phyloP scores from a whole-genome alignment of 2,113 vertebrate genomes.

The Monopterus albus region DNA sequence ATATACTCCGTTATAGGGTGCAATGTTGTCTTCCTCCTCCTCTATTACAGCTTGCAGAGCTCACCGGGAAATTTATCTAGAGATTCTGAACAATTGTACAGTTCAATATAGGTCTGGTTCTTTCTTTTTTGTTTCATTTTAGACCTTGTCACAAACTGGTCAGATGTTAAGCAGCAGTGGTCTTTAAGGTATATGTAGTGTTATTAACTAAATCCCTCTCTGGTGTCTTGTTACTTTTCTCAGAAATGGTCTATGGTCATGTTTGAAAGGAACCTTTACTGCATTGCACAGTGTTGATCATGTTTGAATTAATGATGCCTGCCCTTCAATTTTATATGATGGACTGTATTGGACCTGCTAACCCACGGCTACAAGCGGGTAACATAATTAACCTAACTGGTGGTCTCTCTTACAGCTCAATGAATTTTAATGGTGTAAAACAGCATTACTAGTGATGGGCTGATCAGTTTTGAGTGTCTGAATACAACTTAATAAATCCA shows the following conservation, averaged over 20 bases:
- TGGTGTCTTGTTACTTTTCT: slow-evolving; percentile 81
- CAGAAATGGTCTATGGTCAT: slow-evolving; percentile 70
- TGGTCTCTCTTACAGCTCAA: slow-evolving; percentile 69
- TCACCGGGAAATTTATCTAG: slow-evolving; percentile 84
- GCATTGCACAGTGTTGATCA: slow-evolving; percentile 82
- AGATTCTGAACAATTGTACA: slow-evolving; percentile 92
- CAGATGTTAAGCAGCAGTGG: slow-evolving; percentile 85
- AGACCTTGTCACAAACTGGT: slow-evolving; percentile 71
- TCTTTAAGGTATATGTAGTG: slow-evolving; percentile 87
- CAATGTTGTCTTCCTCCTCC: slow-evolving; percentile 86
- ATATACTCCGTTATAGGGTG: slow-evolving; percentile 85
- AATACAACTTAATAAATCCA: slow-evolving; percentile 82
- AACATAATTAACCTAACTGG: slow-evolving; percentile 71
- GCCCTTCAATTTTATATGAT: slow-evolving; percentile 76
- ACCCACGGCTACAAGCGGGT: slow-evolving; percentile 66
- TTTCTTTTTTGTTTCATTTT: slow-evolving; percentile 75
- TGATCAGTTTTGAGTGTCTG: slow-evolving; percentile 81
- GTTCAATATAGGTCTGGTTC: slow-evolving; percentile 83
- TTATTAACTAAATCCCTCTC: slow-evolving; percentile 80
- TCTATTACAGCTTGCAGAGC: slow-evolving; percentile 81
- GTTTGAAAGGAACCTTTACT: slow-evolving; percentile 76
- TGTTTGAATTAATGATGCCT: slow-evolving; percentile 76
- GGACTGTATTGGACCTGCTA: slow-evolving; percentile 73
- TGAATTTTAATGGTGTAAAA: slow-evolving; percentile 78
- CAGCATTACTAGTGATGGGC: slow-evolving; percentile 81